These are phyloP conservation scores for Melanotaenia maccullochi DNA, from an alignment of 2,797 vertebrate species.

Conservation along the genomic window DNA sequence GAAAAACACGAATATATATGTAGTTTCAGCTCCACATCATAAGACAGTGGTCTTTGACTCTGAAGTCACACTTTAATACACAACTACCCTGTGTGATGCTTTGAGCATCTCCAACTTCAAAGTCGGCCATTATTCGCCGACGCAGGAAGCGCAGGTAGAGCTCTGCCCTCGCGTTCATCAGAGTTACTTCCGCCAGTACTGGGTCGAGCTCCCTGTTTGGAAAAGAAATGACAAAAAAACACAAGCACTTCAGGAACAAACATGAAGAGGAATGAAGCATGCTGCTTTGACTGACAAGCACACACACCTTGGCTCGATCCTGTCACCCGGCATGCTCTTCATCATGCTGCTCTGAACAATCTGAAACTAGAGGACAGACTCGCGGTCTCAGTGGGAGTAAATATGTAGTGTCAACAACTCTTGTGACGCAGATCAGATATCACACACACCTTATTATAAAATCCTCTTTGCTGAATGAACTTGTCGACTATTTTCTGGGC, in stretches of 20 bases:
- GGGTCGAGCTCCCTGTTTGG: slow-evolving; percentile 91
- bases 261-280: not conserved
- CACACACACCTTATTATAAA: slow-evolving; percentile 88
- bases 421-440: not conserved
- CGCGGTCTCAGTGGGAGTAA: not conserved
- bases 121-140: slow-evolving; percentile 91
- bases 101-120: slow-evolving; percentile 95
- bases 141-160: slow-evolving; percentile 94
- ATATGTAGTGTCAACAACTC: not conserved
- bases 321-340: slow-evolving; percentile 88
- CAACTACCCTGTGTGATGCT: slow-evolving; percentile 88
- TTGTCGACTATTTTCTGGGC: slow-evolving; percentile 95
- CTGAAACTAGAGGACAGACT: slow-evolving; percentile 88
- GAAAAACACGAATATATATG: not conserved
- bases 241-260: not conserved
- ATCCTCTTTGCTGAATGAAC: slow-evolving; percentile 94
- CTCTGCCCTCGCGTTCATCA: slow-evolving; percentile 96
- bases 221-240: slow-evolving; percentile 1
- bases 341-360: slow-evolving; percentile 95
- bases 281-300: not conserved
- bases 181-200: slow-evolving; percentile 91
- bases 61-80: not conserved
- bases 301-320: slow-evolving; percentile 92
- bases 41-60: not conserved
- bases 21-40: not conserved